phyloP scores from a whole-genome alignment of 2,797 vertebrate genomes.

The Semotilus atromaculatus region DNA sequence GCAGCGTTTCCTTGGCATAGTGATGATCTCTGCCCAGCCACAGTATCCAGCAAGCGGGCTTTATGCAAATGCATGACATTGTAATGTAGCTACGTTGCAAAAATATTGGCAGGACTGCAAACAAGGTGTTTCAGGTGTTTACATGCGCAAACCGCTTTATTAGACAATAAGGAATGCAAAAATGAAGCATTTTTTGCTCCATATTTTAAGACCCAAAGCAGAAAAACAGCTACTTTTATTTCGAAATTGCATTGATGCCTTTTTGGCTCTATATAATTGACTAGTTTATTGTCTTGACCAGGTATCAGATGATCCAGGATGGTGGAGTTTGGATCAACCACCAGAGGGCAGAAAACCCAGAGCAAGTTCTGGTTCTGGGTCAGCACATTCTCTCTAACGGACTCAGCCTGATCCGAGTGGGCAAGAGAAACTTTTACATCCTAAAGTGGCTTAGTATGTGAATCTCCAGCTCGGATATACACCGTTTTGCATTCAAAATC shows the following conservation, averaged over 20 bases:
- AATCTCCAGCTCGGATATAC: constrained; percentile 49
- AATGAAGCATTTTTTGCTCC: background rate
- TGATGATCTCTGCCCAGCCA: too few relatives aligned
- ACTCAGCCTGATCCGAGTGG: constrained; percentile 88
- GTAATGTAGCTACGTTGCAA: too few relatives aligned
- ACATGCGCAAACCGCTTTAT: too few relatives aligned
- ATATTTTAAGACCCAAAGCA: background rate
- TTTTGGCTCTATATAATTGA: background rate
- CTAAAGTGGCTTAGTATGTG: constrained; percentile 92
- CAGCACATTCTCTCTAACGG: constrained; percentile 92
- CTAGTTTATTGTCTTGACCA: constrained; percentile 61
- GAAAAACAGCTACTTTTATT: background rate
- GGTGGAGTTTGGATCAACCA: constrained; percentile 95
- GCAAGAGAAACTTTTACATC: constrained; percentile 93
- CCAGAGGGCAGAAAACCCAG: constrained; percentile 80
- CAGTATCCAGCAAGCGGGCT: too few relatives aligned
- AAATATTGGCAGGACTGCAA: too few relatives aligned
- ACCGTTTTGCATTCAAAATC: background rate
- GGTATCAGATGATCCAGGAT: constrained; percentile 87
- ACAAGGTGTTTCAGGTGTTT: too few relatives aligned
- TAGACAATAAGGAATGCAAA: too few relatives aligned
- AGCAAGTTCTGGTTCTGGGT: constrained; percentile 86
- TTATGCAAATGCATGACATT: too few relatives aligned
- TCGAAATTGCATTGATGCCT: background rate
- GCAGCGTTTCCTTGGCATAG: too few relatives aligned